Percentiles rank a stretch among this genome's conserved stretches.
Evolutionary conservation across 2,113 vertebrate species (phyloP).

Genomic region (Morone saxatilis): DNA sequence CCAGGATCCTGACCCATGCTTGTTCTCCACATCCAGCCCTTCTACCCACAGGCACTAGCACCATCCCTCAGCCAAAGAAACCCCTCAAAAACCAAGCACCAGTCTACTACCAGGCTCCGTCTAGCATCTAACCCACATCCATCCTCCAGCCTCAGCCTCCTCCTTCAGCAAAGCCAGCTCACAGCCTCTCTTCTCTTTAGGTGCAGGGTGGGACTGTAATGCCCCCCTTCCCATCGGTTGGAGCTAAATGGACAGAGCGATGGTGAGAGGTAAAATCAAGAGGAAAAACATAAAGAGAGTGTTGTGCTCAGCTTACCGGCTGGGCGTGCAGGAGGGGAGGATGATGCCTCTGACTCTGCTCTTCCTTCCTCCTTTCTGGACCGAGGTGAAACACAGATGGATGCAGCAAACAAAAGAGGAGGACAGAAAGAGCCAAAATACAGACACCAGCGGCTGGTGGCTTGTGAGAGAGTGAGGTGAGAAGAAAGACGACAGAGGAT

Average conservation of each 20-base stretch:
- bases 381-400: slow-evolving; percentile 61
- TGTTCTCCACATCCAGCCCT: slow-evolving; percentile 22
- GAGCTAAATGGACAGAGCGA: neutral
- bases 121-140: slow-evolving; percentile 57
- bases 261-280: slow-evolving; percentile 17
- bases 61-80: neutral
- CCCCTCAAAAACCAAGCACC: slow-evolving; percentile 12
- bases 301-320: slow-evolving; percentile 80
- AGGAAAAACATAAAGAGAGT: neutral
- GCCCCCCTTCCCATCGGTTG: neutral
- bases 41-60: slow-evolving; percentile 8
- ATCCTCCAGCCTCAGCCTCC: slow-evolving; percentile 57
- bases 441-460: slow-evolving; percentile 17
- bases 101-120: slow-evolving; percentile 32
- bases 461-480: slow-evolving; percentile 13
- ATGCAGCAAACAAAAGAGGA: slow-evolving; percentile 71
- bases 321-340: slow-evolving; percentile 71
- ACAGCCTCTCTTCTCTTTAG: slow-evolving; percentile 47
- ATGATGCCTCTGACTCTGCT: slow-evolving; percentile 66
- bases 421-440: slow-evolving; percentile 38
- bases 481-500: slow-evolving; percentile 10
- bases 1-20: slow-evolving; percentile 39
- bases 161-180: slow-evolving; percentile 29
- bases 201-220: slow-evolving; percentile 61
- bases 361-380: slow-evolving; percentile 67